Conservation (phyloP, 2,113 vertebrate species). For the Candoia aspera region DNA sequence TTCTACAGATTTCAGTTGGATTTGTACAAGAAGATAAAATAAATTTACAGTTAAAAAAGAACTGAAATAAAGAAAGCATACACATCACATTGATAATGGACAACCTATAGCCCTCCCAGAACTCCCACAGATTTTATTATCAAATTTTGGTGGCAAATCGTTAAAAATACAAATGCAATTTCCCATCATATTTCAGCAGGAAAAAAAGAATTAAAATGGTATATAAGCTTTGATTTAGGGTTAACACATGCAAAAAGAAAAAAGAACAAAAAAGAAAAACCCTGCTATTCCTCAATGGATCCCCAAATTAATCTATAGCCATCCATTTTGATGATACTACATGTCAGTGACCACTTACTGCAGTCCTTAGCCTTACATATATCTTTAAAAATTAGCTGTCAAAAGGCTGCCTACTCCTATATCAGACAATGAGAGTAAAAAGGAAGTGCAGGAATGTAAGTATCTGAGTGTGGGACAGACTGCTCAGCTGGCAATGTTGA, state of each 20-base stretch:
- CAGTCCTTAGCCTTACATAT: neutral
- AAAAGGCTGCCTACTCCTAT: neutral
- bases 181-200: neutral
- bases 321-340: neutral
- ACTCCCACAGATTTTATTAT: neutral
- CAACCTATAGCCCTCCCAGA: neutral
- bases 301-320: neutral
- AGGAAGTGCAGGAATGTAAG: neutral
- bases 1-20: neutral
- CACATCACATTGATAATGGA: neutral
- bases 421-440: neutral
- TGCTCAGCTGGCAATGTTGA: slow-evolving; percentile 25
- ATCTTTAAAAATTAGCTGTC: neutral
- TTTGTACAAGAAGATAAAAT: slow-evolving; percentile 9
- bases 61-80: neutral
- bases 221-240: neutral
- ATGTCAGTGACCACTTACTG: neutral
- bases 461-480: neutral
- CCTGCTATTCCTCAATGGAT: neutral
- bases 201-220: neutral
- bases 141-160: neutral
- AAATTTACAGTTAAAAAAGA: neutral
- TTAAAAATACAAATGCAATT: neutral
- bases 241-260: neutral
- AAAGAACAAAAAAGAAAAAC: neutral